Percentiles rank a stretch among this genome's conserved stretches.
Evolutionary conservation across 2,113 vertebrate species (phyloP).

Genomic region (Harpagus bidentatus): DNA sequence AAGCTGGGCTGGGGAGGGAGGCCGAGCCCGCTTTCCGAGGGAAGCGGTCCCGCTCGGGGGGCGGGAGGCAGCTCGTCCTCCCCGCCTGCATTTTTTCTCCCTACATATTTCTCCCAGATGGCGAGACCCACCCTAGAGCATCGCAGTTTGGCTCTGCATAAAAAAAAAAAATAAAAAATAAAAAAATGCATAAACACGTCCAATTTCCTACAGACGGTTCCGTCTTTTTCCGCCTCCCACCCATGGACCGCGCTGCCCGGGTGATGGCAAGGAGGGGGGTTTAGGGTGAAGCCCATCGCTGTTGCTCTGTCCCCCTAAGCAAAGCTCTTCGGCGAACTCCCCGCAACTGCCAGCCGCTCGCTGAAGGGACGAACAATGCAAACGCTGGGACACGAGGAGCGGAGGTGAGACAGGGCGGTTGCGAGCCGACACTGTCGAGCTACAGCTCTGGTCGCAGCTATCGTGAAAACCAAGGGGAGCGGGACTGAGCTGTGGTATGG

Average conservation of each 20-base stretch:
- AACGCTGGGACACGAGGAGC: not conserved
- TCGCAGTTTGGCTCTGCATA: not conserved
- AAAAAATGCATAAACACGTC: not conserved
- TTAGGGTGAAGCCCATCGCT: not conserved
- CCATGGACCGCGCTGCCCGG: accelerated
- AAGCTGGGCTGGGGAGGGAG: slow-evolving; percentile 64
- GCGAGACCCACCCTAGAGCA: slow-evolving; percentile 46
- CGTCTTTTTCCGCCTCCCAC: not conserved
- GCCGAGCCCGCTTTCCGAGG: slow-evolving; percentile 58
- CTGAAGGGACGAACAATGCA: not conserved
- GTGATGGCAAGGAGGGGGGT: not conserved
- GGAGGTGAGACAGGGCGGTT: not conserved
- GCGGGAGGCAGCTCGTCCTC: not conserved
- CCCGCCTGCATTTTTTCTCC: slow-evolving; percentile 21
- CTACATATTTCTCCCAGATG: slow-evolving; percentile 54
- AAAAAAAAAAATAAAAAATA: not conserved
- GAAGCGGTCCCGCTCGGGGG: slow-evolving; percentile 29
- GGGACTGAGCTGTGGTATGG: not conserved
- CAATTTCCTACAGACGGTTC: not conserved
- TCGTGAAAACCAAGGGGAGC: not conserved
- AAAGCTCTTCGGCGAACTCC: not conserved
- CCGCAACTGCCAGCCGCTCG: accelerated
- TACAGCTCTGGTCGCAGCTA: accelerated
- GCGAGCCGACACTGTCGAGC: not conserved
- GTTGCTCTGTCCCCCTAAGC: not conserved